Percentiles rank a stretch among this genome's conserved stretches.
Evolutionary conservation across 2,797 vertebrate species (phyloP).

Genomic region (Vipera latastei): DNA sequence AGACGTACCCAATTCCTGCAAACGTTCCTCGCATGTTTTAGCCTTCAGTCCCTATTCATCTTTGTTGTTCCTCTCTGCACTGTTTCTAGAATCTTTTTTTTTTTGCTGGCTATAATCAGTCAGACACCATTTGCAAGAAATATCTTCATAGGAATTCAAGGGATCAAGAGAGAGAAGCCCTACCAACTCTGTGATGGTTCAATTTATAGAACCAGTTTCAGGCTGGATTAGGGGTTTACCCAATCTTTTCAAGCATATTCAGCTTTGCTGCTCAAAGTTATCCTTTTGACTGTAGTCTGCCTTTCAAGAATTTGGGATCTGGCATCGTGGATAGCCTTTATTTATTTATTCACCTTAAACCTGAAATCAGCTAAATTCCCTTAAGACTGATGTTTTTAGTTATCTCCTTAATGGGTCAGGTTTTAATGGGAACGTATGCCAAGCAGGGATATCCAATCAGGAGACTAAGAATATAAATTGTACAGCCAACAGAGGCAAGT

Average conservation of each 20-base stretch:
- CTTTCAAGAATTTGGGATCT: not conserved
- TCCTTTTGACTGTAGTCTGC: not conserved
- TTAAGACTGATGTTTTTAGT: not conserved
- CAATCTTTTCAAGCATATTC: not conserved
- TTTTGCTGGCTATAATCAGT: not conserved
- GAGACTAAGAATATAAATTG: not conserved
- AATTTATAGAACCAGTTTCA: not conserved
- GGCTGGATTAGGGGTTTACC: not conserved
- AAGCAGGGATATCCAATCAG: not conserved
- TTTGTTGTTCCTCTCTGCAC: too few species aligned
- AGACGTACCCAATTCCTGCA: too few species aligned
- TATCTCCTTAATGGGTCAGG: not conserved
- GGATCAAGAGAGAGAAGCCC: not conserved
- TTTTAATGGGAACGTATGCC: not conserved
- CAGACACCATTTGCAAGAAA: not conserved
- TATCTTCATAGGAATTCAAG: not conserved
- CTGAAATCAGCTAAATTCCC: not conserved
- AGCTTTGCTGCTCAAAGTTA: not conserved
- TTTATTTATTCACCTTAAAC: not conserved
- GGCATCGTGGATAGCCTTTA: not conserved
- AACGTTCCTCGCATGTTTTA: too few species aligned
- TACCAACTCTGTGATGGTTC: not conserved
- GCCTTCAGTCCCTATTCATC: too few species aligned
- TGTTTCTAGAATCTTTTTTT: not conserved
- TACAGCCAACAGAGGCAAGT: not conserved